Base-by-base conservation (phyloP, 2,797 vertebrate species). In the Eulemur albifrons region DNA sequence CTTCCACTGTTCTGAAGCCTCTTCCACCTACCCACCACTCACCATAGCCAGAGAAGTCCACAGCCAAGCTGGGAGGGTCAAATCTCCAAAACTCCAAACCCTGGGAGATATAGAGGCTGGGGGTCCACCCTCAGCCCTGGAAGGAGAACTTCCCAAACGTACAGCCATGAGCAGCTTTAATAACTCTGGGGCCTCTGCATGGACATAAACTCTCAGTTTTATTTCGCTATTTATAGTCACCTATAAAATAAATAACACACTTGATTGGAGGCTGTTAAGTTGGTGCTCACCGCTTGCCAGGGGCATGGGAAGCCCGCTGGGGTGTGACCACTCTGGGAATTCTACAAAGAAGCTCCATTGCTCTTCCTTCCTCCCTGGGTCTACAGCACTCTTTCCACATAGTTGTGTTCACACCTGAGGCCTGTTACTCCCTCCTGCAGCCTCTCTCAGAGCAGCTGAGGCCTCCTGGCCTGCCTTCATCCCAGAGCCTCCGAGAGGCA, bases 211-310 rank as follows among this genome's bases (percentile, higher is more conserved):
- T 94, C 92, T 76, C 70, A 35, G 72, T 93, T 97, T 92, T 97
- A 96, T 95, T 96, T 98, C 87, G 59, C 32, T 73, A 85, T 96
- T 97, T 97, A 93, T 87, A 97, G 59, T 87, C 90, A 70, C 63
- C 96, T 52, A 0, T 97, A 95, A 97, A 98, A 95, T 94, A 90
- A 97, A 92, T 94, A 90, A 92, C 85, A 92, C 65, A 89, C 65
- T 97, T 97, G 90, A 97, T 57, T 95, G 95, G 77, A 96, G 92
- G 50, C 81, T 95, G 65, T 97, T 92, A 95, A 90, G 89, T 83
- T 45, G 63, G 73, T 83, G 88, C 57, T 93, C 40, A 67, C 35
- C 23, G n/a, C 7, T 35, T 84, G 72, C 59, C 73, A 95, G 94
- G 30, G 69, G 91, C 65, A 73, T 73, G n/a, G 81, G 80, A 88